Conservation (phyloP, 2,797 vertebrate species). For the Pseudochaenichthys georgianus region DNA sequence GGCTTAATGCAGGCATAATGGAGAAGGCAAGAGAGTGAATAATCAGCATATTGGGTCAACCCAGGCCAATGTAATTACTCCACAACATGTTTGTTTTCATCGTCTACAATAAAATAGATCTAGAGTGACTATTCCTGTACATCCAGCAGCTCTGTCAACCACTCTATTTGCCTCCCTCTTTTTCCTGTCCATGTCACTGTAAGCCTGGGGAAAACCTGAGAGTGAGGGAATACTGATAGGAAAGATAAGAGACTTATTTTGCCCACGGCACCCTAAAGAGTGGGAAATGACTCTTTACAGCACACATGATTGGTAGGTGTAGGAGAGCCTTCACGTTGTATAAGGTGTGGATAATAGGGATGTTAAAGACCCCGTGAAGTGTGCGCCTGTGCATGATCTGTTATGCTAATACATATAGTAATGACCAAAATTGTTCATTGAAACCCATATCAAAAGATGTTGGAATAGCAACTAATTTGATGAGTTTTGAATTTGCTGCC, state of each 20-base stretch:
- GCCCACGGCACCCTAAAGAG: background rate
- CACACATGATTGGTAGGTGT: background rate
- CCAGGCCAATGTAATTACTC: constrained; percentile 5
- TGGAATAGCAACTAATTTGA: too few species aligned
- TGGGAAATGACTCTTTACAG: constrained; percentile 2
- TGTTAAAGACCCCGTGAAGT: too few species aligned
- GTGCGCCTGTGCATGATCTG: too few species aligned
- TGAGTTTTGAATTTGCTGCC: too few species aligned
- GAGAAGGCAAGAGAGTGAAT: background rate
- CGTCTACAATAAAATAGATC: constrained; percentile 30
- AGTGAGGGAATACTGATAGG: constrained; percentile 7
- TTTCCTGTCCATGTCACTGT: constrained; percentile 24
- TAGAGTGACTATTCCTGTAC: constrained; percentile 25
- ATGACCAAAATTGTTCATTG: too few species aligned
- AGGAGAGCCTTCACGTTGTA: background rate
- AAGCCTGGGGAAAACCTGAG: background rate
- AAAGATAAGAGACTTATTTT: constrained; percentile 7
- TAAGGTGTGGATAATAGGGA: background rate
- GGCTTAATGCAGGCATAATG: background rate
- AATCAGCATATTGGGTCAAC: constrained; percentile 11
- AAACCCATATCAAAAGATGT: too few species aligned
- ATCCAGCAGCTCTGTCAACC: constrained; percentile 28
- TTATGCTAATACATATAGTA: too few species aligned
- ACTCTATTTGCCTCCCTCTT: constrained; percentile 21
- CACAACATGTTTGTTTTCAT: constrained; percentile 14